These are phyloP conservation scores for Amphiduros pacificus DNA, from an alignment of 2,888 invertebrate species.

Conservation along the genomic window DNA sequence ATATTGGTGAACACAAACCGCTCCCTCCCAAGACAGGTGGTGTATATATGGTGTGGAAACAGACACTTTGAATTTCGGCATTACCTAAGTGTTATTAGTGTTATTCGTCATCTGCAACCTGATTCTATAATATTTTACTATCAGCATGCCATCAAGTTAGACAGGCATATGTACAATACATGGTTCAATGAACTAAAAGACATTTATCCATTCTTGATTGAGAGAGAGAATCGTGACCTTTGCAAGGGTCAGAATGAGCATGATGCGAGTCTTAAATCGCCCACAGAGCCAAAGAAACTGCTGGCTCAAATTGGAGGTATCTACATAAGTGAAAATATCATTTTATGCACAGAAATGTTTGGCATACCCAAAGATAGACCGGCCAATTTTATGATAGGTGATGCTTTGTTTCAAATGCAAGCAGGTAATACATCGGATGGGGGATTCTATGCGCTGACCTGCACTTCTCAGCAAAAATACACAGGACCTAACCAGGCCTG, in stretches of 20 bases:
- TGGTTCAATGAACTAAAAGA: conserved; percentile 28
- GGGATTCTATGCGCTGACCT: too few species aligned
- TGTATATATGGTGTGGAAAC: conserved; percentile 48
- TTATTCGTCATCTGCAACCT: conserved; percentile 41
- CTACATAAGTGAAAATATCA: conserved; percentile 38
- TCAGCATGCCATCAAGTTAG: conserved; percentile 33
- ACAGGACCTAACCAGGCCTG: too few species aligned
- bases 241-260: too few species aligned
- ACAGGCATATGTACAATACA: conserved; percentile 36
- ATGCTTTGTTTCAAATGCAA: too few species aligned
- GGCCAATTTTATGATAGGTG: too few species aligned
- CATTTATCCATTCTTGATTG: conserved; percentile 26
- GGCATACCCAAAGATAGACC: too few species aligned
- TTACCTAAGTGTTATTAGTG: conserved; percentile 49
- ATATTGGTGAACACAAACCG: too few species aligned
- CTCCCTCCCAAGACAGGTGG: conserved; percentile 35
- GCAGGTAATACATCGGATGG: too few species aligned
- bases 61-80: conserved; percentile 45
- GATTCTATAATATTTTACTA: conserved; percentile 47
- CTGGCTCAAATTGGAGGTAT: conserved; percentile 40
- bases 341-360: too few species aligned
- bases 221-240: conserved; percentile 1
- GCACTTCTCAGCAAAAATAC: neutral
- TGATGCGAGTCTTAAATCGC: conserved; percentile 18
- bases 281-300: conserved; percentile 26